Evolutionary conservation across 2,888 invertebrate genomes (phyloP).

Genomic region (Tridacna gigas): DNA sequence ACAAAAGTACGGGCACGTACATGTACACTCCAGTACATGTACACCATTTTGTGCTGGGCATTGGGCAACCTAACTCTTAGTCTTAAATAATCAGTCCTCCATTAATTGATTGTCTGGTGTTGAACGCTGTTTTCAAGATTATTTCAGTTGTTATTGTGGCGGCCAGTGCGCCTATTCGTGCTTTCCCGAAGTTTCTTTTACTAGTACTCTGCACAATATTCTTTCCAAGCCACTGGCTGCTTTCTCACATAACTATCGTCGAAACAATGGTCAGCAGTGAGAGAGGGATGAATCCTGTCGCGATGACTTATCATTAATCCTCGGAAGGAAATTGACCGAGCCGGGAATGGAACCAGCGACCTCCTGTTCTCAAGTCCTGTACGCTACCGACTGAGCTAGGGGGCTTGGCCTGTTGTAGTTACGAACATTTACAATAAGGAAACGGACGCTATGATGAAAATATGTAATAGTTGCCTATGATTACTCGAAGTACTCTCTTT

Average conservation of each 20-base stretch:
- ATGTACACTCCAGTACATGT: too few relatives aligned
- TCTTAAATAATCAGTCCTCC: too few relatives aligned
- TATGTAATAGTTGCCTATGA: too few relatives aligned
- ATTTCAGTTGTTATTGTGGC: background rate
- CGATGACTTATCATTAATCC: background rate
- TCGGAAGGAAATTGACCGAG: background rate
- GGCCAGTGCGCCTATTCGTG: background rate
- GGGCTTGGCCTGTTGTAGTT: background rate
- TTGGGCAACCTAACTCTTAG: too few relatives aligned
- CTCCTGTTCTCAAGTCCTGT: background rate
- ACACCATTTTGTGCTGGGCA: too few relatives aligned
- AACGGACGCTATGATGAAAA: too few relatives aligned
- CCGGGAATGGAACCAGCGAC: background rate
- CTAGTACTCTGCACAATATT: background rate
- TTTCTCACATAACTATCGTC: background rate
- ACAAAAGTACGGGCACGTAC: too few relatives aligned
- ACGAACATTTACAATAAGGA: too few relatives aligned
- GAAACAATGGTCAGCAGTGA: background rate
- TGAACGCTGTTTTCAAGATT: background rate
- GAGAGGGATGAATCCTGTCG: background rate
- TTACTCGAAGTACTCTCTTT: too few relatives aligned
- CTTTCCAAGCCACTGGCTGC: constrained; percentile 1
- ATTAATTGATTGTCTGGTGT: background rate
- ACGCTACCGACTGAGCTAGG: background rate
- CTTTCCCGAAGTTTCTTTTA: background rate